Conservation (phyloP, 2,888 invertebrate species). For the Ochlodes sylvanus region DNA sequence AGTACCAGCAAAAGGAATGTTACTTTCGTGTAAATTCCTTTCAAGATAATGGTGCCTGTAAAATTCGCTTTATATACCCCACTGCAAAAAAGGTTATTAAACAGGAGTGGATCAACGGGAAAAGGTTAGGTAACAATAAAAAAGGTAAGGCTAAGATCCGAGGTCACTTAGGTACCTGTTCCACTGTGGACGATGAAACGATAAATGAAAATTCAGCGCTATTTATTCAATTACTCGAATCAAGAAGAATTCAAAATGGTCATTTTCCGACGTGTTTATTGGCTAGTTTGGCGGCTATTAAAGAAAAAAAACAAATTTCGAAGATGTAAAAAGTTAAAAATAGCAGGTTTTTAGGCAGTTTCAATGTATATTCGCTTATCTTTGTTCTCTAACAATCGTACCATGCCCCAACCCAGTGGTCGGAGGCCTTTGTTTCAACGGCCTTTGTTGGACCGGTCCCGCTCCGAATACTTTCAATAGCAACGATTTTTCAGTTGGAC, state of each 20-base stretch:
- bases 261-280: too few species aligned
- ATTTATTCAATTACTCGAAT: too few species aligned
- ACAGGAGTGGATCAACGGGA: constrained; percentile 64
- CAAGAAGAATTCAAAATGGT: too few species aligned
- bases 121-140: constrained; percentile 50
- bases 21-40: constrained; percentile 34
- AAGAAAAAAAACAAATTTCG: too few species aligned
- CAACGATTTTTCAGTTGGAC: constrained; percentile 68
- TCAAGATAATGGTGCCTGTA: constrained; percentile 42
- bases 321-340: too few species aligned
- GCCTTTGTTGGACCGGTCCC: constrained; percentile 42
- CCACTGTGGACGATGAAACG: constrained; percentile 4
- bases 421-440: constrained; percentile 54
- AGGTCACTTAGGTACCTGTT: constrained; percentile 23
- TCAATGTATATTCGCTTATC: not conserved
- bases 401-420: constrained; percentile 6
- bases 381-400: not conserved
- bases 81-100: constrained; percentile 63
- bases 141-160: constrained; percentile 71
- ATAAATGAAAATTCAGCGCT: not conserved
- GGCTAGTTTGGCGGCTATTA: too few species aligned
- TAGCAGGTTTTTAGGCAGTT: too few species aligned
- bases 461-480: constrained; percentile 63
- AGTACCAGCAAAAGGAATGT: constrained; percentile 16
- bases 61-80: constrained; percentile 35